A percentile compares a stretch with the other conserved stretches of the same genome.
These are phyloP conservation scores for Mormyrops boulengeri DNA, from an alignment of 2,797 vertebrate species.

Conservation along the genomic window DNA sequence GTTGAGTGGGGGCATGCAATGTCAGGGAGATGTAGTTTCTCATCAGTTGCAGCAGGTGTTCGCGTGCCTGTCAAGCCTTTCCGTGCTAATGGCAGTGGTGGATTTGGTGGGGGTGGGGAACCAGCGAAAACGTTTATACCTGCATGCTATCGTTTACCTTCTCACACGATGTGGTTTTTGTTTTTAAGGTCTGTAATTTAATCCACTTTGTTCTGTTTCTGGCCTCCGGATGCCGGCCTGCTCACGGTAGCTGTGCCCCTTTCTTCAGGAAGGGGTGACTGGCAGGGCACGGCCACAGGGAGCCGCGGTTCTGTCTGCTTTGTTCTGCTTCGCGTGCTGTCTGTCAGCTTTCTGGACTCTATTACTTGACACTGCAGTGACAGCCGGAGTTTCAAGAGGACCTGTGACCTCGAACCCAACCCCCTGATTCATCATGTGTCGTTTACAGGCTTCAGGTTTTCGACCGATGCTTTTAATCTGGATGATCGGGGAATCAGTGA, in stretches of 20 bases:
- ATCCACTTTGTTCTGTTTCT: slow-evolving; percentile 9
- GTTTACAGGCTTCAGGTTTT: background rate
- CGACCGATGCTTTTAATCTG: background rate
- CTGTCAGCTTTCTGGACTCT: background rate
- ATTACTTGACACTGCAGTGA: background rate
- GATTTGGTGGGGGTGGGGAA: background rate
- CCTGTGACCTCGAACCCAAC: slow-evolving; percentile 3
- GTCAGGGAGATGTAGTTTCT: background rate
- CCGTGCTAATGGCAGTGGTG: slow-evolving; percentile 39
- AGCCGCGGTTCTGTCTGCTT: background rate
- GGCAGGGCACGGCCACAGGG: background rate
- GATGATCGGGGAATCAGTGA: background rate
- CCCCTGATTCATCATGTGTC: background rate
- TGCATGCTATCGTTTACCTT: slow-evolving; percentile 8
- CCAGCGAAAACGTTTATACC: slow-evolving; percentile 12
- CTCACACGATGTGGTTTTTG: background rate
- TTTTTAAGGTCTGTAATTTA: slow-evolving; percentile 13
- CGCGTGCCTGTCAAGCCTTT: slow-evolving; percentile 13
- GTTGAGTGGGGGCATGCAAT: background rate
- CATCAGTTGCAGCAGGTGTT: background rate
- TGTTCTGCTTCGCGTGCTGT: background rate
- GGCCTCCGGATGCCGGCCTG: background rate
- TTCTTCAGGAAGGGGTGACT: background rate
- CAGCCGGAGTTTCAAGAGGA: background rate
- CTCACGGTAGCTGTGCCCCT: background rate